Percentiles rank a stretch among this genome's conserved stretches.
Conservation (phyloP, 2,113 vertebrate species). For the Xiphorhynchus elegans region DNA sequence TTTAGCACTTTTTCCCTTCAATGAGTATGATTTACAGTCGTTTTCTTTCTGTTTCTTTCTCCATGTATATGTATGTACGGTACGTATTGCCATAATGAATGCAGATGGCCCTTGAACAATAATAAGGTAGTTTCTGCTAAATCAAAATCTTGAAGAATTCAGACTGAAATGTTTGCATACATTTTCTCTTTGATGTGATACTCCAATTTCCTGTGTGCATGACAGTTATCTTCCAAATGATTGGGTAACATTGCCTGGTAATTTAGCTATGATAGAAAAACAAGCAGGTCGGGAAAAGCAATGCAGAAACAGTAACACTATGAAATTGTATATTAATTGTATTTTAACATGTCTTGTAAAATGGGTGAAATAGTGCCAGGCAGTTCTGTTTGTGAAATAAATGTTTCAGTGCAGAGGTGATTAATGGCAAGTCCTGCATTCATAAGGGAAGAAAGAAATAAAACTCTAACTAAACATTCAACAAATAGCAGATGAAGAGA, state of each 20-base stretch:
- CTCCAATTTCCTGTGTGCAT: not conserved
- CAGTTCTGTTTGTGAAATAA: not conserved
- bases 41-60: not conserved
- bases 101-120: not conserved
- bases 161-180: not conserved
- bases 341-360: not conserved
- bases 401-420: not conserved
- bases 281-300: not conserved
- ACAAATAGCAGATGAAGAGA: conserved; percentile 6
- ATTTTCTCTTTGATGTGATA: not conserved
- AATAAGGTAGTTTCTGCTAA: not conserved
- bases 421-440: not conserved
- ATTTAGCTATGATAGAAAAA: not conserved
- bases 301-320: not conserved
- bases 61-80: not conserved
- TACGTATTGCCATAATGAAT: not conserved
- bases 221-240: not conserved
- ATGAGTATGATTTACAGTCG: not conserved
- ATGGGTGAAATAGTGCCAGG: not conserved
- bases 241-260: not conserved
- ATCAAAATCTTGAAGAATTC: not conserved
- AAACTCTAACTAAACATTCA: conserved; percentile 11
- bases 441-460: conserved; percentile 12
- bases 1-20: not conserved
- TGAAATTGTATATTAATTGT: not conserved